phyloP scores from a whole-genome alignment of 2,888 invertebrate species.

The Xestia xanthographa region DNA sequence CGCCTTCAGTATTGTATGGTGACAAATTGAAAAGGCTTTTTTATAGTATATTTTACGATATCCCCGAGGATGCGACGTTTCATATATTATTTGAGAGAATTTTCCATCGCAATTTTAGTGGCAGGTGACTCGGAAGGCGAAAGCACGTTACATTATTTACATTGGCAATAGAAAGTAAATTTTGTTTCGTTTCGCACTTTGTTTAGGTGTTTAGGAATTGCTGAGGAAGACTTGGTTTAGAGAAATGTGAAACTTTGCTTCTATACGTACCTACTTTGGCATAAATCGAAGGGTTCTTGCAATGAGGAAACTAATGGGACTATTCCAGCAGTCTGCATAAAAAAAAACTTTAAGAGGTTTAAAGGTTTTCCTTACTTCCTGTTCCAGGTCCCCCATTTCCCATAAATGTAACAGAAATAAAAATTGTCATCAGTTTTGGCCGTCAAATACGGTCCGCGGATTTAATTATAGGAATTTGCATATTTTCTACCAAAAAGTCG shows the following conservation, averaged over 20 bases:
- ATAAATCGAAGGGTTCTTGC: constrained; percentile 15
- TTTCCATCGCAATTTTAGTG: constrained; percentile 66
- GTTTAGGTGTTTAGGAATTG: constrained; percentile 39
- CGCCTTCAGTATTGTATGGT: constrained; percentile 59
- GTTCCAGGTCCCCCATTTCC: not conserved
- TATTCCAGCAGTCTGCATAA: not conserved
- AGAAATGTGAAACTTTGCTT: constrained; percentile 22
- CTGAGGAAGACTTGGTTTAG: not conserved
- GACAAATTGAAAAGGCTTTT: constrained; percentile 84
- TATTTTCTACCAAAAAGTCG: constrained; percentile 77
- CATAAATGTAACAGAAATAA: constrained; percentile 67
- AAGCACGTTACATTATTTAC: constrained; percentile 65
- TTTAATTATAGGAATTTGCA: constrained; percentile 86
- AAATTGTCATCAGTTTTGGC: constrained; percentile 77
- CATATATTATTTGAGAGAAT: constrained; percentile 71
- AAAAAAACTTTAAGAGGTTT: not conserved
- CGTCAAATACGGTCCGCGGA: constrained; percentile 78
- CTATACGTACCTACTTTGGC: not conserved
- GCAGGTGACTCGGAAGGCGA: constrained; percentile 64
- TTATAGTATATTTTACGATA: constrained; percentile 83
- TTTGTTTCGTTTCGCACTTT: constrained; percentile 47
- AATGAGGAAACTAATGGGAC: not conserved
- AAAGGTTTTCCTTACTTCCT: not conserved
- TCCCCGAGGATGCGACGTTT: constrained; percentile 70
- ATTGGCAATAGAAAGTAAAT: constrained; percentile 56